Evolutionary conservation across 2,888 invertebrate species (phyloP).

Genomic region (Myopa testacea): DNA sequence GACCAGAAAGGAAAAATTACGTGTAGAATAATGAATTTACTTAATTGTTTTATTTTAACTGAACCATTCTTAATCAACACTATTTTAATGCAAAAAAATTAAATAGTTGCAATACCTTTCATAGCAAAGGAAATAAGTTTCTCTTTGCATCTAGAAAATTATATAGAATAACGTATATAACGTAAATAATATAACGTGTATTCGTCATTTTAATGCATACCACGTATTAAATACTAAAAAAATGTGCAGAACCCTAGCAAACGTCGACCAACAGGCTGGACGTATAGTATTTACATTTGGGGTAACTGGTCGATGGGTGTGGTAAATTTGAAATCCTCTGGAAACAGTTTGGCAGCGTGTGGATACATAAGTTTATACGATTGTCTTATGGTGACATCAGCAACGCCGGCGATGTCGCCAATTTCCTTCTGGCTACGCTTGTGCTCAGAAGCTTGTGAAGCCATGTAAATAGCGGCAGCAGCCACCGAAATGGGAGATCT

Average conservation of each 20-base stretch:
- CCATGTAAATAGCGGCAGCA: constrained; percentile 99
- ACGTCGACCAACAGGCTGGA: not conserved
- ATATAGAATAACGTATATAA: no score
- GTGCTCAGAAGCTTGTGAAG: constrained; percentile 95
- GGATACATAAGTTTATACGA: constrained; percentile 98
- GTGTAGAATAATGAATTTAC: no score
- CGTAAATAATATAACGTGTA: no score
- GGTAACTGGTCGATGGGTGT: constrained; percentile 96
- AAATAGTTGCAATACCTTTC: no score
- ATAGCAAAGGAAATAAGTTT: no score
- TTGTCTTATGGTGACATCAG: constrained; percentile 97
- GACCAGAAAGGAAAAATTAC: no score
- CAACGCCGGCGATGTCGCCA: constrained; percentile 97
- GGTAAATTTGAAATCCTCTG: constrained; percentile 94
- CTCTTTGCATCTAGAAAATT: no score
- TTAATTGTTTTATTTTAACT: no score
- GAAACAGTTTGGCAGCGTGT: constrained; percentile 91
- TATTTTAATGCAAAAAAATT: not conserved
- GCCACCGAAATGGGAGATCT: constrained; percentile 98
- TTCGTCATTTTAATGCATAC: no score
- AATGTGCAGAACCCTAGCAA: not conserved
- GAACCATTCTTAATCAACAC: no score
- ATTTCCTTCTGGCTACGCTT: constrained; percentile 98
- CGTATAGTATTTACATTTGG: constrained; percentile 73
- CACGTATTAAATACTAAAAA: not conserved